A percentile compares a stretch with the other conserved stretches of the same genome.
phyloP scores from a whole-genome alignment of 2,797 vertebrate species.

The Lepidocolaptes lacrymiger region DNA sequence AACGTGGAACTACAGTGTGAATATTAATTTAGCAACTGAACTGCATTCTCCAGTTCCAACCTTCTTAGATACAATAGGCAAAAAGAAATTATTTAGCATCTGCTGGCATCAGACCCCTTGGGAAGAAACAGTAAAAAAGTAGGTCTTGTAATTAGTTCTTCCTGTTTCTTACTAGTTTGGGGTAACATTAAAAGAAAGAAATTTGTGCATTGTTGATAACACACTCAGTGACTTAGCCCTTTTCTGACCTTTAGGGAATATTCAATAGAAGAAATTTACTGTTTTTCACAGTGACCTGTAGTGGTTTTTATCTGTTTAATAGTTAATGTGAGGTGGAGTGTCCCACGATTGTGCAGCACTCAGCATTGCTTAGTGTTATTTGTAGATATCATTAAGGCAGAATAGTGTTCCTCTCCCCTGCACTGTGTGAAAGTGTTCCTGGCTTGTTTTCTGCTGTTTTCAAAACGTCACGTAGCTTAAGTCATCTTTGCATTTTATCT shows the following conservation, averaged over 20 bases:
- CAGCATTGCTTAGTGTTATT: background rate
- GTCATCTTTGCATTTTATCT: background rate
- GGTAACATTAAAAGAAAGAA: background rate
- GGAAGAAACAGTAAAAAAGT: background rate
- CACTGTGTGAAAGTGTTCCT: background rate
- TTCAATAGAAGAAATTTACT: background rate
- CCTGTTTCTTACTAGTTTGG: background rate
- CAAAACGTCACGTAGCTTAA: background rate
- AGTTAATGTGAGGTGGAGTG: background rate
- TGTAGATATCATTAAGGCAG: background rate
- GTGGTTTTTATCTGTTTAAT: background rate
- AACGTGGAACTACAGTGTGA: background rate
- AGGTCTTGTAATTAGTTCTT: background rate
- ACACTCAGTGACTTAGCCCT: background rate
- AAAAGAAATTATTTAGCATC: background rate
- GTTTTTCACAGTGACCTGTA: background rate
- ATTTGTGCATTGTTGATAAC: background rate
- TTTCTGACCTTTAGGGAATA: background rate
- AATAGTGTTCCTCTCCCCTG: background rate
- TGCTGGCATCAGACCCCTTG: background rate
- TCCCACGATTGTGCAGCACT: background rate
- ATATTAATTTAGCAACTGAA: constrained; percentile 39
- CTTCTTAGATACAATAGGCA: background rate
- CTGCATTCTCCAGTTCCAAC: background rate
- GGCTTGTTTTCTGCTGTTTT: background rate